Percentiles rank a stretch among this genome's conserved stretches.
phyloP scores from a whole-genome alignment of 2,888 invertebrate genomes.

The Hydriomena furcata region DNA sequence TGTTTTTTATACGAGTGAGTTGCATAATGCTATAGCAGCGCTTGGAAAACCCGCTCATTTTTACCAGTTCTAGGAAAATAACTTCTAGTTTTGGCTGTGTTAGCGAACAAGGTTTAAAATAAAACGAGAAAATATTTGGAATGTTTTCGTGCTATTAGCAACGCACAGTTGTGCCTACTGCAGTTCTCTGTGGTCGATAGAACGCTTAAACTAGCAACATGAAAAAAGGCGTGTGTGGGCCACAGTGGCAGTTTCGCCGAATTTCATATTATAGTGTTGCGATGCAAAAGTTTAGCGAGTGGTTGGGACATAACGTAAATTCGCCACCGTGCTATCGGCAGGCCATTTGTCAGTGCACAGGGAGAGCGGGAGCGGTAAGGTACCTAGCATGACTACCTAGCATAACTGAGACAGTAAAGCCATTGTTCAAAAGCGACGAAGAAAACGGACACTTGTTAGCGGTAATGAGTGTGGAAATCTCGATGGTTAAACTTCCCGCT shows the following conservation, averaged over 20 bases:
- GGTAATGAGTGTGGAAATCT: neutral
- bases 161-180: neutral
- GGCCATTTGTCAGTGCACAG: neutral
- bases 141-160: neutral
- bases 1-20: neutral
- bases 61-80: neutral
- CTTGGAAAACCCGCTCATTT: neutral
- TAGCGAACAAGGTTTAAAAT: constrained; percentile 1
- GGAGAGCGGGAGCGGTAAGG: neutral
- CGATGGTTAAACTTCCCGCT: neutral
- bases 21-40: neutral
- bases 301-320: constrained; percentile 19
- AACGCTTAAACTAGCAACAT: neutral
- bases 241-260: constrained; percentile 14
- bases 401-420: too few species aligned
- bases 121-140: constrained; percentile 4
- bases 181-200: neutral
- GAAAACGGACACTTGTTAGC: neutral
- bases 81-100: constrained; percentile 1
- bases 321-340: constrained; percentile 1
- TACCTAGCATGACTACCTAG: too few species aligned
- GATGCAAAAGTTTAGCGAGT: constrained; percentile 25
- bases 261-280: constrained; percentile 23
- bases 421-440: too few species aligned
- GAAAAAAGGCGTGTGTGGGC: constrained; percentile 5